Evolutionary conservation across 2,113 vertebrate species (phyloP).

Genomic region (Nesospiza acunhae): DNA sequence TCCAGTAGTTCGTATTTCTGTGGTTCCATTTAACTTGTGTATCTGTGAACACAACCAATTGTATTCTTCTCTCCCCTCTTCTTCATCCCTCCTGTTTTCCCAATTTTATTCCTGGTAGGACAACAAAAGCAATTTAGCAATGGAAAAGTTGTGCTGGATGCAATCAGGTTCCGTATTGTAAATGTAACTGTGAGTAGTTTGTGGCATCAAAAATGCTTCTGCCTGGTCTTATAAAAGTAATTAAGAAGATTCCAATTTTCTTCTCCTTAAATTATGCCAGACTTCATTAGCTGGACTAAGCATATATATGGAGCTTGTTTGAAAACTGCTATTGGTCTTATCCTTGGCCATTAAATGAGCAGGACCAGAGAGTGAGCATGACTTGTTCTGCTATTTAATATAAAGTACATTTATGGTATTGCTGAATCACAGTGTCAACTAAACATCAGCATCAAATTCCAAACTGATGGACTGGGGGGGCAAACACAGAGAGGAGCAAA

Average conservation of each 20-base stretch:
- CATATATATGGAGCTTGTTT: constrained; percentile 17
- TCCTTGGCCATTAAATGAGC: neutral
- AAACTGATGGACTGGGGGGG: neutral
- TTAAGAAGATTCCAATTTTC: neutral
- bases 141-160: neutral
- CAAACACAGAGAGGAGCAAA: neutral
- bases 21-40: neutral
- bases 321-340: constrained; percentile 1
- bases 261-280: neutral
- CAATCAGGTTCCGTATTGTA: neutral
- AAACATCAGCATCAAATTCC: neutral
- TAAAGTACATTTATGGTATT: neutral
- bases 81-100: neutral
- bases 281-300: neutral
- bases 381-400: neutral
- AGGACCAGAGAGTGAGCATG: neutral
- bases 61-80: neutral
- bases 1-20: neutral
- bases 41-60: constrained; percentile 17
- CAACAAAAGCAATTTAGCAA: neutral
- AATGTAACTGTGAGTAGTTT: neutral
- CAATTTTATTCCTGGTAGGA: constrained; percentile 32
- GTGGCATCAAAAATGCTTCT: constrained; percentile 14
- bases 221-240: neutral
- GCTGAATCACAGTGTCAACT: neutral